phyloP scores from a whole-genome alignment of 2,797 vertebrate species.

The Takifugu ocellatus region DNA sequence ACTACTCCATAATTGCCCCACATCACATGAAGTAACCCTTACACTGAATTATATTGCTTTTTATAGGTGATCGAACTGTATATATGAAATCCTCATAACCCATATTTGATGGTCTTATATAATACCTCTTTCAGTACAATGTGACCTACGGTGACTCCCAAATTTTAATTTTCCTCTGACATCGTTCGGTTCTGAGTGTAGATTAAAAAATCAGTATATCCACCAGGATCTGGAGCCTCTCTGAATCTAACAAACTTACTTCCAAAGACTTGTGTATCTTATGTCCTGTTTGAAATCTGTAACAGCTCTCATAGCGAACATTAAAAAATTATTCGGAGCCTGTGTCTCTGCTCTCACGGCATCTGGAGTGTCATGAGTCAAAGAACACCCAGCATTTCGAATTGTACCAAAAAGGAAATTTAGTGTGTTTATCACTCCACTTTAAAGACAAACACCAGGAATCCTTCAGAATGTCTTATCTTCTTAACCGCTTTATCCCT shows the following conservation, averaged over 20 bases:
- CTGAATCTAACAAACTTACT: constrained; percentile 46
- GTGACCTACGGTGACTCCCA: constrained; percentile 6
- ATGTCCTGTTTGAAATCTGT: constrained; percentile 38
- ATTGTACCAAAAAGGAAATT: too few relatives aligned
- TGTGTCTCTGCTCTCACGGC: constrained; percentile 17
- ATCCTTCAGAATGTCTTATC: too few relatives aligned
- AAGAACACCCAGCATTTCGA: constrained; percentile 1
- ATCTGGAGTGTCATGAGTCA: constrained; percentile 10
- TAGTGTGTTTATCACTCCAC: too few relatives aligned
- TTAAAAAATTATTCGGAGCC: constrained; percentile 30
- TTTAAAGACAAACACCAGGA: too few relatives aligned
- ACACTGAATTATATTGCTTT: neutral
- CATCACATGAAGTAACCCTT: neutral
- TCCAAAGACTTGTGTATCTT: constrained; percentile 37
- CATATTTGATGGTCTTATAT: neutral
- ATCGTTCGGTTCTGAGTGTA: constrained; percentile 25
- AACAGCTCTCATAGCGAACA: constrained; percentile 33
- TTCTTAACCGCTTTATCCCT: too few relatives aligned
- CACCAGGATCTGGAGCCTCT: constrained; percentile 40
- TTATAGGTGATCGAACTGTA: neutral
- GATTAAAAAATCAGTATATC: constrained; percentile 52
- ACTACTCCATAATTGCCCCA: neutral
- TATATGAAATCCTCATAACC: neutral
- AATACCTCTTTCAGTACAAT: neutral
- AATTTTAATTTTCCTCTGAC: constrained; percentile 28